Evolutionary conservation across 2,113 vertebrate species (phyloP).

Genomic region (Nerophis ophidion): DNA sequence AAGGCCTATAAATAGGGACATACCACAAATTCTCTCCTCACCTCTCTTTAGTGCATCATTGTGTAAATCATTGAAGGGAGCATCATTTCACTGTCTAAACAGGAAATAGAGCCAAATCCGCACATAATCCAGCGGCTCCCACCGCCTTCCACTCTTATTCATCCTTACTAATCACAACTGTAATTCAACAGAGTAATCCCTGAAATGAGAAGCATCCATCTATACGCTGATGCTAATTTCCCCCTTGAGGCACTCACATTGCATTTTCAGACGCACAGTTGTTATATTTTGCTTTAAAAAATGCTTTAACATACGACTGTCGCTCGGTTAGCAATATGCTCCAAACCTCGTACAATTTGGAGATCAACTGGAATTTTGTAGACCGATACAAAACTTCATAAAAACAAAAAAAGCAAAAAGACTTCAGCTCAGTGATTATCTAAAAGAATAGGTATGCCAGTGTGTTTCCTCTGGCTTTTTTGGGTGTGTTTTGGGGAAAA

Average conservation of each 20-base stretch:
- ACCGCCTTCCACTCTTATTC: neutral
- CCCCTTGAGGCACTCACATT: slow-evolving; percentile 14
- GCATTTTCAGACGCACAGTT: neutral
- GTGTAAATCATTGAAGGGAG: neutral
- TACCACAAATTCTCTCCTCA: neutral
- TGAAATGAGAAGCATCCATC: slow-evolving; percentile 11
- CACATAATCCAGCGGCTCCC: slow-evolving; percentile 3
- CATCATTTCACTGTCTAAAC: slow-evolving; percentile 15
- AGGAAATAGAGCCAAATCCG: slow-evolving; percentile 17
- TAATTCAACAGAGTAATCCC: slow-evolving; percentile 17
- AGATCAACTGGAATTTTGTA: too few relatives aligned
- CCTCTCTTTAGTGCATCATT: slow-evolving; percentile 2
- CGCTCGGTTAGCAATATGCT: too few relatives aligned
- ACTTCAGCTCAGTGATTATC: too few relatives aligned
- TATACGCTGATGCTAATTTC: slow-evolving; percentile 20
- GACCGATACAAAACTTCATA: too few relatives aligned
- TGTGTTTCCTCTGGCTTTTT: too few relatives aligned
- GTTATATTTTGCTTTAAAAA: slow-evolving; percentile 13
- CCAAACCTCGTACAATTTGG: too few relatives aligned
- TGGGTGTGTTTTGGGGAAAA: too few relatives aligned
- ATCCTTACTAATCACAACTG: slow-evolving; percentile 7
- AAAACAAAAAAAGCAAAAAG: too few relatives aligned
- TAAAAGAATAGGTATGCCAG: too few relatives aligned
- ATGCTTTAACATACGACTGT: slow-evolving; percentile 5
- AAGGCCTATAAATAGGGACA: slow-evolving; percentile 1